Conservation (phyloP, 2,797 vertebrate species). For the Helicolenus hilgendorfi region DNA sequence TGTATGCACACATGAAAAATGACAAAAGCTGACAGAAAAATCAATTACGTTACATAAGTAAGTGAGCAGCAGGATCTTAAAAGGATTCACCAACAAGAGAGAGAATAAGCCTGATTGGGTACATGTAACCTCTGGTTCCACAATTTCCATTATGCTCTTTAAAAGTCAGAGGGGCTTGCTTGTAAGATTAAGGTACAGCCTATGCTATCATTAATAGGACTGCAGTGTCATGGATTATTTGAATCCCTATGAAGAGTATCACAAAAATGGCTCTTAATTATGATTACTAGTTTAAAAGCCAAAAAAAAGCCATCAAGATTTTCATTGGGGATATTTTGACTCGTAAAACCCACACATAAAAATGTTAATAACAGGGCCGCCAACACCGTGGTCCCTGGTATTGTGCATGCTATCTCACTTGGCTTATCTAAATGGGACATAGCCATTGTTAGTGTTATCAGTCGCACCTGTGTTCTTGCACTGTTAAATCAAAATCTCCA, state of each 20-base stretch:
- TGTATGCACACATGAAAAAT: constrained; percentile 51
- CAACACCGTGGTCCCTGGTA: background rate
- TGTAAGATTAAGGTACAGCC: background rate
- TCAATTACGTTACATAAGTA: constrained; percentile 37
- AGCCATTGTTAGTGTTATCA: constrained; percentile 1
- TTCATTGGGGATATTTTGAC: background rate
- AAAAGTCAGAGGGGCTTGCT: background rate
- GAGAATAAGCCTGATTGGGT: constrained; percentile 26
- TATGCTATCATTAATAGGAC: constrained; percentile 10
- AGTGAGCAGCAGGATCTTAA: constrained; percentile 38
- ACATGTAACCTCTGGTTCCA: constrained; percentile 28
- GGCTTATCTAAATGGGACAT: constrained; percentile 6
- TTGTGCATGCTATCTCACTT: background rate
- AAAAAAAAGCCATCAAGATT: background rate
- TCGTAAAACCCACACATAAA: background rate
- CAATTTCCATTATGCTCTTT: constrained; percentile 8
- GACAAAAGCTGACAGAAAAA: constrained; percentile 39
- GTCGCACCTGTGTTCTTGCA: constrained; percentile 3
- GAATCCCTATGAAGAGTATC: background rate
- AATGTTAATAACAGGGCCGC: background rate
- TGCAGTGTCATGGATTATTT: constrained; percentile 12
- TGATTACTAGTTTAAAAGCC: constrained; percentile 5
- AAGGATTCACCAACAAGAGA: constrained; percentile 28
- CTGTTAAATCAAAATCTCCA: background rate
- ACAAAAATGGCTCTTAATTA: background rate